Base-by-base conservation (phyloP, 2,113 vertebrate species). In the Hippoglossus stenolepis region DNA sequence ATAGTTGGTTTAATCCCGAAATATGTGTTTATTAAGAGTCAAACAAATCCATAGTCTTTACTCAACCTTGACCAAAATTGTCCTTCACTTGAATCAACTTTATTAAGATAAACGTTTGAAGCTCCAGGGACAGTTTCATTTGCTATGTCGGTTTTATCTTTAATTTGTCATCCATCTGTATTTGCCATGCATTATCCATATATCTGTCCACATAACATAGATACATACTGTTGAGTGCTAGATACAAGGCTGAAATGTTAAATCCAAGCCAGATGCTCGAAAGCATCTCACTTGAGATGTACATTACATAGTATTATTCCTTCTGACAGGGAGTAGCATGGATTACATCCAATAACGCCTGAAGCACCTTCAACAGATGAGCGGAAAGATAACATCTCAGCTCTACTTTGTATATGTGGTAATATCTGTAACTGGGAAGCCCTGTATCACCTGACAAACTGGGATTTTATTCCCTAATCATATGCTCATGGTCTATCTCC, bases 401-500 rank as follows among this genome's bases (percentile, higher is more conserved):
- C 76, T 62, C 59, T 11, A 82, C 53, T 68, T 77, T 10, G 0
- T 40, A 76, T 61, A 53, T 57, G 72, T 51, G 45, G 56, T 84
- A 70, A 85, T 43, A 77, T 65, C 61, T 81, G 62, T 85, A 88
- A 82, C 70, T 79, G 61, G 73, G 79, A 87, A 76, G 6, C 51
- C 47, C 20, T 58, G 21, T 47, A 47, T 72, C 58, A 14, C 49
- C 18, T 38, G 68, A 80, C 56, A 73, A 75, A 38, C 65, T 20
- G 49, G 84, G 71, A 85, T 68, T 78, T 9, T 72, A 56, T 51
- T 58, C 57, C 1, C 23, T 40, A 17, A 65, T 70, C 71, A 57
- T 61, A 14, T 1, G 23, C 20, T 38, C 62, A 35, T 20, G 20
- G 59, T 63, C 53, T 38, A 2, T 73, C 31, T 69, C 75, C 61